phyloP scores from a whole-genome alignment of 1,140 invertebrate species.

The Neotoxoptera formosana region DNA sequence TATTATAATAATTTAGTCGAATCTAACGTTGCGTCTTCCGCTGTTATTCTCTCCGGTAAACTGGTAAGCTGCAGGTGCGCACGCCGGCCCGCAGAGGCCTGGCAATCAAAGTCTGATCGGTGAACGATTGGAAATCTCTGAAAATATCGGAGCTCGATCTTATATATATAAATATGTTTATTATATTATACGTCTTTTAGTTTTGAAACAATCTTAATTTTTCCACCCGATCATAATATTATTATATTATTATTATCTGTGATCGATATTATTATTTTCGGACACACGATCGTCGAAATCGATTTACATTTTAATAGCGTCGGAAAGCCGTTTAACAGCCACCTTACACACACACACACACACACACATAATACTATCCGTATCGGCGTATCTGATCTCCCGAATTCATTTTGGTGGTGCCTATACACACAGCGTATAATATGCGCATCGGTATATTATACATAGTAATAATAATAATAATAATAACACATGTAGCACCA shows the following conservation, averaged over 20 bases:
- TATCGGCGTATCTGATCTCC: background rate
- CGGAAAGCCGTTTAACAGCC: background rate
- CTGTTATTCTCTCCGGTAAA: background rate
- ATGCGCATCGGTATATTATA: background rate
- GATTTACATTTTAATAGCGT: constrained; percentile 30
- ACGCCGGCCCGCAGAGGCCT: no score
- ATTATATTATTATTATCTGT: background rate
- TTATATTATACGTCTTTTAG: background rate
- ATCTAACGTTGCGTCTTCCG: background rate
- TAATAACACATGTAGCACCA: background rate
- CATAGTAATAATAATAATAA: background rate
- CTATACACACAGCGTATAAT: background rate
- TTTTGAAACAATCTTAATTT: background rate
- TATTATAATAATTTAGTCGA: no score
- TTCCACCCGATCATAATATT: background rate
- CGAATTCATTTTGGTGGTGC: background rate
- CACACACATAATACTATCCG: no score
- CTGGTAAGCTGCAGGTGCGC: background rate
- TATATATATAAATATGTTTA: background rate
- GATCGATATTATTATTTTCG: background rate
- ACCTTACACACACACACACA: background rate
- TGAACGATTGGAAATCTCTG: background rate
- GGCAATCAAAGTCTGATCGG: background rate
- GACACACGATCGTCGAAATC: background rate
- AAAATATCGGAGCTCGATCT: background rate